Percentiles rank a stretch among this genome's conserved stretches.
These are phyloP conservation scores for Phyllopteryx taeniolatus DNA, from an alignment of 2,113 vertebrate genomes.

Conservation along the genomic window DNA sequence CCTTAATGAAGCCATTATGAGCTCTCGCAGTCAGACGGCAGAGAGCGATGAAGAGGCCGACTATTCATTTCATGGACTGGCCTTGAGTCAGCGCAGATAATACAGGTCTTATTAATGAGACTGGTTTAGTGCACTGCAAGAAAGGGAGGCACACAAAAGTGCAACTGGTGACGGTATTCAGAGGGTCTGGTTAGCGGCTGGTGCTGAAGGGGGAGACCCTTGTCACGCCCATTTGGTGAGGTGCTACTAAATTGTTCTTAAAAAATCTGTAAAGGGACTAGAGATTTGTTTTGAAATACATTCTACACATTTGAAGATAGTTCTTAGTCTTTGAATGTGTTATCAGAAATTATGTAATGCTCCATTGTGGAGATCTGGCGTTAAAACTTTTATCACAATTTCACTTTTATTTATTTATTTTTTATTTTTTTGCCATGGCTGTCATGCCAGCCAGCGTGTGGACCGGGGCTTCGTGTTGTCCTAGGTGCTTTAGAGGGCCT, in stretches of 20 bases:
- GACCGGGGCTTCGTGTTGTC: no score
- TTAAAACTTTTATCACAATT: no score
- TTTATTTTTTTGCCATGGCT: no score
- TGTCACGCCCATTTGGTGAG: background rate
- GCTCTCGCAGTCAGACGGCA: conserved; percentile 72
- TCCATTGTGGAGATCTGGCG: background rate
- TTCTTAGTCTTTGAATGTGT: no score
- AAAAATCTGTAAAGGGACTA: background rate
- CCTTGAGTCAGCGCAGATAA: conserved; percentile 65
- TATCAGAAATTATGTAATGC: no score
- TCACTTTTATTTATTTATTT: no score
- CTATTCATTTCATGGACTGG: conserved; percentile 76
- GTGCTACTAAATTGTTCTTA: background rate
- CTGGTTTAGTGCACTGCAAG: conserved; percentile 70
- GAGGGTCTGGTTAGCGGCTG: conserved; percentile 57
- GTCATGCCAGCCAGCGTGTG: no score
- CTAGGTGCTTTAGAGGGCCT: no score
- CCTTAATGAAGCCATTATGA: conserved; percentile 83
- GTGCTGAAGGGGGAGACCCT: conserved; percentile 3
- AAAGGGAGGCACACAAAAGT: conserved; percentile 64
- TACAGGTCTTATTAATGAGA: conserved; percentile 70
- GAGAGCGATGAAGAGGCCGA: conserved; percentile 75
- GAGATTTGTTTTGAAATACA: background rate
- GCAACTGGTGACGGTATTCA: conserved; percentile 72
- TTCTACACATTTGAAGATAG: background rate